Percentiles rank a stretch among this genome's conserved stretches.
Evolutionary conservation across 2,113 vertebrate species (phyloP).

Genomic region (Centropristis striata): DNA sequence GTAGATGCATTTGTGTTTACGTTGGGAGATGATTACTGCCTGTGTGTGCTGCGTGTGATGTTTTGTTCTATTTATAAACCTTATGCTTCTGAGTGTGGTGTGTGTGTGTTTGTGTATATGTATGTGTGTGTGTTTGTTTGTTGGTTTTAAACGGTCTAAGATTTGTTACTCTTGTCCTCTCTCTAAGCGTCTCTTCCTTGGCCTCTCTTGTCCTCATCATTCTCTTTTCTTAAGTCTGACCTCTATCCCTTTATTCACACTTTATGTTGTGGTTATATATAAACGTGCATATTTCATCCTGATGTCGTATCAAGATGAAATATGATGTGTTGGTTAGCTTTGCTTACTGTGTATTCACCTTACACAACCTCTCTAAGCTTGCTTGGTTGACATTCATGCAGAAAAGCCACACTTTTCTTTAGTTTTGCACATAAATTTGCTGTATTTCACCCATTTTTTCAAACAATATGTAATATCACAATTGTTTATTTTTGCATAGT

Average conservation of each 20-base stretch:
- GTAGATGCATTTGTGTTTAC: conserved; percentile 1
- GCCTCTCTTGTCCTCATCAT: not conserved
- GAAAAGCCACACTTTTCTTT: not conserved
- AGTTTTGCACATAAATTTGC: not conserved
- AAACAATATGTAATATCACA: not conserved
- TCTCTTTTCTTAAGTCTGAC: not conserved
- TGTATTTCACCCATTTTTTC: not conserved
- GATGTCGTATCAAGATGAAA: not conserved
- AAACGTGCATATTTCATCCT: too few species aligned
- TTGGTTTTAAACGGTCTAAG: too few species aligned
- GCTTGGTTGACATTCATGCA: not conserved
- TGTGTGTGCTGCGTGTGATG: conserved; percentile 22
- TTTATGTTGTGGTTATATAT: too few species aligned
- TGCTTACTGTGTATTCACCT: conserved; percentile 3
- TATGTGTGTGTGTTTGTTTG: not conserved
- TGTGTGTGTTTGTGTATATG: conserved; percentile 2
- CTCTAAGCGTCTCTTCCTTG: too few species aligned
- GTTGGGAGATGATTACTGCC: not conserved
- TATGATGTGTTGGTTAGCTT: not conserved
- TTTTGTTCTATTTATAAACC: conserved; percentile 33
- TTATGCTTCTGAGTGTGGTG: not conserved
- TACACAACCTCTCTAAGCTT: not conserved
- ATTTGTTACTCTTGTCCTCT: not conserved
- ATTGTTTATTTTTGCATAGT: not conserved
- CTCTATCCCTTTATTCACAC: too few species aligned